phyloP scores from a whole-genome alignment of 1,140 invertebrate genomes.

The Drosophila pectinifera region DNA sequence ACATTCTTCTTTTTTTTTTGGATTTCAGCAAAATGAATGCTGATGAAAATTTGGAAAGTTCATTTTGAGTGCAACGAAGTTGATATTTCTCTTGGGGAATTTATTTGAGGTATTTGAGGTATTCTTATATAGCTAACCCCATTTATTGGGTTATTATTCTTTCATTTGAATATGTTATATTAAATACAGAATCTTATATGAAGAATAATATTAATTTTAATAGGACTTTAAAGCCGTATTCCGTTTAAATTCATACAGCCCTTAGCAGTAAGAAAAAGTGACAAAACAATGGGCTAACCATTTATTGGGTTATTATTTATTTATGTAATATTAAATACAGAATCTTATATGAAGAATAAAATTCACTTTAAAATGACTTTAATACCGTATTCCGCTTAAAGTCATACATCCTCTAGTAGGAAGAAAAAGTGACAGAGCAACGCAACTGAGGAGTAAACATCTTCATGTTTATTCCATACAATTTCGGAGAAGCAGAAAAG shows the following conservation, averaged over 20 bases:
- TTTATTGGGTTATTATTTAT: too few relatives aligned
- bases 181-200: too few relatives aligned
- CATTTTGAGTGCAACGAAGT: background rate
- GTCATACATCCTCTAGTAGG: background rate
- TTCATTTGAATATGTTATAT: too few relatives aligned
- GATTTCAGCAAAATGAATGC: conserved; percentile 45
- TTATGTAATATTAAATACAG: too few relatives aligned
- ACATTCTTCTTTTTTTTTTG: conserved; percentile 16
- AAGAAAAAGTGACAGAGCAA: conserved; percentile 44
- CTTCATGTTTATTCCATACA: conserved; percentile 74
- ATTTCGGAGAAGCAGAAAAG: conserved; percentile 54
- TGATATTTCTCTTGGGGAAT: background rate
- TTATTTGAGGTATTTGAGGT: conserved; percentile 13
- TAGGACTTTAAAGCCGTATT: too few relatives aligned
- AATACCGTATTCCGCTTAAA: background rate
- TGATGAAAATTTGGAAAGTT: conserved; percentile 9
- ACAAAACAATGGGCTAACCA: too few relatives aligned
- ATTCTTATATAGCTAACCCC: background rate
- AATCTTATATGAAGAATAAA: too few relatives aligned
- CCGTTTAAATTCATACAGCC: too few relatives aligned
- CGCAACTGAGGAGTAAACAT: conserved; percentile 64
- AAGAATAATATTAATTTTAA: too few relatives aligned
- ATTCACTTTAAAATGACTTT: too few relatives aligned
- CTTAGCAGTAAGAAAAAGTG: too few relatives aligned
- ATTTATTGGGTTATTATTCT: too few relatives aligned